A percentile compares a stretch with the other conserved stretches of the same genome.
phyloP scores from a whole-genome alignment of 2,797 vertebrate genomes.

The Notoglanidium macrostoma region DNA sequence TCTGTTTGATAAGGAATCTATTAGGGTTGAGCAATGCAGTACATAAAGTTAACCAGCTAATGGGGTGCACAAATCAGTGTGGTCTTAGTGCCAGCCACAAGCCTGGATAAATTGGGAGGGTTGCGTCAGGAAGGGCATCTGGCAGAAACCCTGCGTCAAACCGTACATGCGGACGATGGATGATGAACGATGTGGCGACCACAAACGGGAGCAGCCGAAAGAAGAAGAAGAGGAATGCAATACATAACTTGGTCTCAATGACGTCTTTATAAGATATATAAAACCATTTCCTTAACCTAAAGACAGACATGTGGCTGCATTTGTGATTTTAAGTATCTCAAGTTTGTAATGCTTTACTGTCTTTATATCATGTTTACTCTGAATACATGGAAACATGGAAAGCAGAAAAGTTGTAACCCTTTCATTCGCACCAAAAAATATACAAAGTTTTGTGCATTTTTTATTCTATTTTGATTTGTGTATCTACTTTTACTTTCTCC shows the following conservation, averaged over 20 bases:
- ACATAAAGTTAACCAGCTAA: neutral
- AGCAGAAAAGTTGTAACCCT: neutral
- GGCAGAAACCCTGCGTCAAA: too few relatives aligned
- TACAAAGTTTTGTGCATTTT: neutral
- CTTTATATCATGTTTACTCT: neutral
- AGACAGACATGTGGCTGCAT: neutral
- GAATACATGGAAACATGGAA: neutral
- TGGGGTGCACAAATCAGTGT: too few relatives aligned
- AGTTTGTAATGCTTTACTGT: neutral
- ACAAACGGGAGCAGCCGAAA: too few relatives aligned
- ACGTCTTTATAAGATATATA: neutral
- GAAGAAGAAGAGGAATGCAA: neutral
- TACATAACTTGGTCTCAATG: neutral
- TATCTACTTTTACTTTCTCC: neutral
- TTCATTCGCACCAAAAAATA: neutral
- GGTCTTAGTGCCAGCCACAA: too few relatives aligned
- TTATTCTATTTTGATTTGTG: neutral
- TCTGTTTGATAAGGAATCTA: neutral
- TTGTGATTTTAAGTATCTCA: neutral
- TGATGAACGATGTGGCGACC: too few relatives aligned
- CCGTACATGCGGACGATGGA: too few relatives aligned
- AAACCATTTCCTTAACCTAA: neutral
- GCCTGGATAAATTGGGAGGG: too few relatives aligned
- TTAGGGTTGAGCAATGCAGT: neutral
- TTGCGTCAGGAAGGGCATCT: too few relatives aligned